Conservation (phyloP, 2,113 vertebrate genomes). For the Xyrauchen texanus region DNA sequence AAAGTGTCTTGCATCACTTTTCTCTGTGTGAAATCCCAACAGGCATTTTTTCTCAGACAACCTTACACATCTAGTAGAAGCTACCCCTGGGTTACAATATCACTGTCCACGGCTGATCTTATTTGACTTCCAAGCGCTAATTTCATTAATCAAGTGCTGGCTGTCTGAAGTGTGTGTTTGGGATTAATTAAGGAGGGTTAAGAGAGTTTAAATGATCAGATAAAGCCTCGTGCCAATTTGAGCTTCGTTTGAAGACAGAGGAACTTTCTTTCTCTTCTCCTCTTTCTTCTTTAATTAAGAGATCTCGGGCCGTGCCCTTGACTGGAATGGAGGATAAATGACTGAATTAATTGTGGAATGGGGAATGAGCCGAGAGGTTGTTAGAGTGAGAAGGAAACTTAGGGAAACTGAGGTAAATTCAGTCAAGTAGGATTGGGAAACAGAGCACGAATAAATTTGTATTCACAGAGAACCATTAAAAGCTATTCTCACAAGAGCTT, state of each 20-base stretch:
- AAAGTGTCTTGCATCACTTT: constrained; percentile 25
- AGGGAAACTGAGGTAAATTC: constrained; percentile 25
- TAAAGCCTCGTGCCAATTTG: constrained; percentile 56
- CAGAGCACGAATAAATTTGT: constrained; percentile 20
- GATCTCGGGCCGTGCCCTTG: constrained; percentile 66
- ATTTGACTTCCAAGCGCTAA: constrained; percentile 54
- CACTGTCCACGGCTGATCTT: constrained; percentile 33
- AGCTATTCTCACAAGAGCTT: constrained; percentile 8
- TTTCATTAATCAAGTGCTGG: constrained; percentile 64
- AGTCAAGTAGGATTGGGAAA: constrained; percentile 7
- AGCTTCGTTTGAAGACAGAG: constrained; percentile 64
- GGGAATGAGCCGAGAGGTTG: too few relatives aligned
- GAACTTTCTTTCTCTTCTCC: too few relatives aligned
- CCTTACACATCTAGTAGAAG: constrained; percentile 3
- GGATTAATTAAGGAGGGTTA: constrained; percentile 68
- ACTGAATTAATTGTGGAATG: constrained; percentile 61
- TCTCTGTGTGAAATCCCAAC: constrained; percentile 4
- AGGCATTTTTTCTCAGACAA: not conserved
- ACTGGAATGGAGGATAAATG: constrained; percentile 60
- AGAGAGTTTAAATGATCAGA: constrained; percentile 72
- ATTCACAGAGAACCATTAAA: constrained; percentile 20
- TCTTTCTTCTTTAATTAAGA: constrained; percentile 66
- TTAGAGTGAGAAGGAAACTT: constrained; percentile 32
- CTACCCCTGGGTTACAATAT: constrained; percentile 24
- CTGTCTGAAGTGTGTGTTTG: constrained; percentile 51